phyloP scores from a whole-genome alignment of 2,888 invertebrate genomes.

The Apotomis betuletana region DNA sequence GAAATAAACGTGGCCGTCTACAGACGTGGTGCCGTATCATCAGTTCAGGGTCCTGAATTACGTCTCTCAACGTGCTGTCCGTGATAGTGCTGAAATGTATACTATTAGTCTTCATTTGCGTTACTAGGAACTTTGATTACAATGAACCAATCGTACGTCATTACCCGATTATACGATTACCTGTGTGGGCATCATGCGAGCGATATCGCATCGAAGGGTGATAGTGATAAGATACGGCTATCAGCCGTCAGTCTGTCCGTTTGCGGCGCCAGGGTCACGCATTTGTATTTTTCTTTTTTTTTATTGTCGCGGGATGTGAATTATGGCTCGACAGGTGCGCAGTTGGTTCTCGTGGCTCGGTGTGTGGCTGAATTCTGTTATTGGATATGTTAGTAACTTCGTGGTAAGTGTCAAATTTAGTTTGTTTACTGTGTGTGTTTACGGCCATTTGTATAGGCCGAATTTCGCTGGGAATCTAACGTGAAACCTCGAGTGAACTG shows the following conservation, averaged over 20 bases:
- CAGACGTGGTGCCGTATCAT: too few species aligned
- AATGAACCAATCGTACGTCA: constrained; percentile 23
- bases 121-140: constrained; percentile 3
- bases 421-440: neutral
- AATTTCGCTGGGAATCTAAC: neutral
- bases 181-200: constrained; percentile 2
- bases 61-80: too few species aligned
- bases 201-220: constrained; percentile 27
- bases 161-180: neutral
- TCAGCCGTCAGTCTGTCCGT: constrained; percentile 23
- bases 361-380: constrained; percentile 8
- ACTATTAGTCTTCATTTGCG: neutral
- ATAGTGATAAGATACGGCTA: constrained; percentile 30
- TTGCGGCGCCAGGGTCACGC: constrained; percentile 30
- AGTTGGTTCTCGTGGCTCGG: neutral
- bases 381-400: constrained; percentile 17
- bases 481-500: too few species aligned
- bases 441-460: too few species aligned
- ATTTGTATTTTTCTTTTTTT: constrained; percentile 22
- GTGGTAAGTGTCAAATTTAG: constrained; percentile 8
- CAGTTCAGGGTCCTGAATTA: too few species aligned
- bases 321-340: neutral
- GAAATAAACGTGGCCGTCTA: too few species aligned
- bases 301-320: constrained; percentile 44
- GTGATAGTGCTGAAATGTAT: too few species aligned